phyloP scores from a whole-genome alignment of 2,888 invertebrate species.

The Timema cristinae region DNA sequence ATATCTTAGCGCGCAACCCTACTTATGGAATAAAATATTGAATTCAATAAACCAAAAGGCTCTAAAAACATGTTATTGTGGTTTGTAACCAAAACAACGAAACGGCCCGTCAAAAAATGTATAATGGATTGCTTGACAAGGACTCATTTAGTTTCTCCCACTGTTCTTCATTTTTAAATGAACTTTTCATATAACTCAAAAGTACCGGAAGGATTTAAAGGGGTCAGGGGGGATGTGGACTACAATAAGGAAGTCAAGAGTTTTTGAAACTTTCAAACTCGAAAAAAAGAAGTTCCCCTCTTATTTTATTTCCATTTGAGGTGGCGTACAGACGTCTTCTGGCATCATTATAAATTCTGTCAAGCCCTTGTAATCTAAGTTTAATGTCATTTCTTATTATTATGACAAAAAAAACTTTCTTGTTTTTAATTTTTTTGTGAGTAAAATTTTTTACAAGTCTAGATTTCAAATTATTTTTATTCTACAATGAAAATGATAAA shows the following conservation, averaged over 20 bases:
- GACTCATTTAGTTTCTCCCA: too few species aligned
- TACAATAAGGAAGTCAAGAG: conserved; percentile 24
- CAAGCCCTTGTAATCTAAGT: conserved; percentile 9
- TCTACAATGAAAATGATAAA: too few species aligned
- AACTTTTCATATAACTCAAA: conserved; percentile 25
- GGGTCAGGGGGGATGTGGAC: conserved; percentile 17
- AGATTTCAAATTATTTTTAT: too few species aligned
- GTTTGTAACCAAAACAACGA: too few species aligned
- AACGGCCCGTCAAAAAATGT: too few species aligned
- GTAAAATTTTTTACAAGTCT: too few species aligned
- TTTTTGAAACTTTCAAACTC: conserved; percentile 18
- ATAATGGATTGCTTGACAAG: too few species aligned
- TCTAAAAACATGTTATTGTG: too few species aligned
- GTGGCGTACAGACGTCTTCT: conserved; percentile 19
- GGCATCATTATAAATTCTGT: conserved; percentile 24
- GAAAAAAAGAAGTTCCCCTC: conserved; percentile 20
- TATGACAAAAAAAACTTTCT: neutral
- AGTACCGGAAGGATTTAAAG: conserved; percentile 21
- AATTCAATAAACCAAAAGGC: too few species aligned
- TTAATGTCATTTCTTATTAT: conserved; percentile 21
- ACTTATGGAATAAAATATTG: too few species aligned
- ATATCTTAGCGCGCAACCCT: too few species aligned
- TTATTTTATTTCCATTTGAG: conserved; percentile 26
- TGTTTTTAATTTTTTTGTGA: too few species aligned
- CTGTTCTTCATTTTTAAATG: neutral